These are phyloP conservation scores for Germaria angustata DNA, from an alignment of 2,888 invertebrate genomes.

Conservation along the genomic window DNA sequence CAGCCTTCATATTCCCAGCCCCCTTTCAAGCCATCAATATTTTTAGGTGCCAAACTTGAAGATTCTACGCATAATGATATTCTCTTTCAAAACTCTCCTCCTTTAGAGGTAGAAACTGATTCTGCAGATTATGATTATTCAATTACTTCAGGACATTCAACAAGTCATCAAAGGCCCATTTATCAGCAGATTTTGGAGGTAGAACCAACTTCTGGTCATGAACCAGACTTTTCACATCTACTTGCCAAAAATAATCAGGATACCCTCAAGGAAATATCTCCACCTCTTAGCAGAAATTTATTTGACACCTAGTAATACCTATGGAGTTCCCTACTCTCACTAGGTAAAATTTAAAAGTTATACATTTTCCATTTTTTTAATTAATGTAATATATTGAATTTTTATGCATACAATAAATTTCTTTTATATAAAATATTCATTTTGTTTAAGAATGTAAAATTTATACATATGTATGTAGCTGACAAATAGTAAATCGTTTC, in stretches of 20 bases:
- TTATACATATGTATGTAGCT: not conserved
- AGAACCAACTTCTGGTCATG: slow-evolving; percentile 69
- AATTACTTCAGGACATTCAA: slow-evolving; percentile 50
- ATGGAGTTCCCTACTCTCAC: slow-evolving; percentile 48
- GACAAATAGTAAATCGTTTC: slow-evolving; percentile 28
- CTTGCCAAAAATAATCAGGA: slow-evolving; percentile 59
- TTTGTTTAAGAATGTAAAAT: slow-evolving; percentile 46
- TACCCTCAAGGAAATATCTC: slow-evolving; percentile 4
- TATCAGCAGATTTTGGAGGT: slow-evolving; percentile 67
- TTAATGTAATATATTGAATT: slow-evolving; percentile 32
- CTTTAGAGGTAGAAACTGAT: slow-evolving; percentile 44
- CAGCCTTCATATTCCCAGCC: slow-evolving; percentile 68
- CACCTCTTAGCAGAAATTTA: slow-evolving; percentile 41
- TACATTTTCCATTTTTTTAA: not conserved
- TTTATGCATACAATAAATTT: slow-evolving; percentile 29
- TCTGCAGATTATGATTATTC: slow-evolving; percentile 72
- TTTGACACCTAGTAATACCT: slow-evolving; percentile 60
- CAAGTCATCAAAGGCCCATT: slow-evolving; percentile 69
- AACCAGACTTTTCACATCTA: slow-evolving; percentile 72
- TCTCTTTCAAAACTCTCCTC: slow-evolving; percentile 69
- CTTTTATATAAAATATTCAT: slow-evolving; percentile 15
- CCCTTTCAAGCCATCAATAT: slow-evolving; percentile 78
- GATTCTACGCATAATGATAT: slow-evolving; percentile 63
- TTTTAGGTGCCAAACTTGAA: slow-evolving; percentile 76
- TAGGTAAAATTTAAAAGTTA: not conserved